A percentile compares a stretch with the other conserved stretches of the same genome.
Evolutionary conservation across 2,888 invertebrate genomes (phyloP).

Genomic region (Zele albiditarsus): DNA sequence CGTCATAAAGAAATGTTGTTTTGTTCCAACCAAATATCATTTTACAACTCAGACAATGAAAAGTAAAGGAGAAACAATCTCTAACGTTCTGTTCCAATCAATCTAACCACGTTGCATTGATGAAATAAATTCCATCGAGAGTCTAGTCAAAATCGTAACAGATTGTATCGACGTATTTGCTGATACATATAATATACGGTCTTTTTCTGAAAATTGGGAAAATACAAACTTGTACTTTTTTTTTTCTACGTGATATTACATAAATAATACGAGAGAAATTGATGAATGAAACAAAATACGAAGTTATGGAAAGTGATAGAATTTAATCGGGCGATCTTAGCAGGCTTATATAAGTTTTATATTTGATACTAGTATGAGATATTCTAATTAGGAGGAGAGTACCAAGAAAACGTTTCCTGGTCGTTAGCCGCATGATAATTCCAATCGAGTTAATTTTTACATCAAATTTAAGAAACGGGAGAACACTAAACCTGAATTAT

Average conservation of each 20-base stretch:
- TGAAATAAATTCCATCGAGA: constrained; percentile 24
- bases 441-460: constrained; percentile 56
- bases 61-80: too few relatives aligned
- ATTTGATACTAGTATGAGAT: constrained; percentile 69
- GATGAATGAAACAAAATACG: constrained; percentile 15
- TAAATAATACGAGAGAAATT: constrained; percentile 24
- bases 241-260: constrained; percentile 27
- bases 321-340: constrained; percentile 67
- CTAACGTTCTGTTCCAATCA: too few relatives aligned
- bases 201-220: background rate
- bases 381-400: constrained; percentile 50
- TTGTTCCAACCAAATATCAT: constrained; percentile 8
- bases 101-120: too few relatives aligned
- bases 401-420: constrained; percentile 60
- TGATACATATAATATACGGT: background rate
- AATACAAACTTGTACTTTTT: background rate
- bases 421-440: constrained; percentile 60
- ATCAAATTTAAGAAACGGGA: constrained; percentile 44
- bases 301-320: constrained; percentile 56
- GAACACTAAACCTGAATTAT: constrained; percentile 25
- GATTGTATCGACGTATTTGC: constrained; percentile 10
- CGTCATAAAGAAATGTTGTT: constrained; percentile 8
- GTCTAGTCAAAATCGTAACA: constrained; percentile 39
- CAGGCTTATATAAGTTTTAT: constrained; percentile 69
- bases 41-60: background rate